These are phyloP conservation scores for Eumacrocentrus americanus DNA, from an alignment of 2,888 invertebrate genomes.

Conservation along the genomic window DNA sequence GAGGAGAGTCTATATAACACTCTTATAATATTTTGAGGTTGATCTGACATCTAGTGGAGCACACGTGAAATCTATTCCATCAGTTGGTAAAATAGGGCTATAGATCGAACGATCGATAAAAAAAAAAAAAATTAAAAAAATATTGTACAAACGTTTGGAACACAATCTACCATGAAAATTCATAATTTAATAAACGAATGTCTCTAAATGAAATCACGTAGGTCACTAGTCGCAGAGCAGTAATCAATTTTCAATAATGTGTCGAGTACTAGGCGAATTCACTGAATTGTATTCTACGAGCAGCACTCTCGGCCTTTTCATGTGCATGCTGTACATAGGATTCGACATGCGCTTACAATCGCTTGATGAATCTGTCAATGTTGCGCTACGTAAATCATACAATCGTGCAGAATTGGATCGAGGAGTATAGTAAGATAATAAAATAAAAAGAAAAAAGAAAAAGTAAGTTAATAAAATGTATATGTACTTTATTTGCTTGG, in stretches of 20 bases:
- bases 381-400: neutral
- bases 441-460: slow-evolving; percentile 17
- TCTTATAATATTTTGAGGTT: neutral
- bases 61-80: neutral
- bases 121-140: too few relatives aligned
- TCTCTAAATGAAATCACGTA: neutral
- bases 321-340: slow-evolving; percentile 1
- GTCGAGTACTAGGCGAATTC: neutral
- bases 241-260: neutral
- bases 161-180: too few relatives aligned
- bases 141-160: too few relatives aligned
- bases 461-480: slow-evolving; percentile 1
- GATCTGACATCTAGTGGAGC: slow-evolving; percentile 7
- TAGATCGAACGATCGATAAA: too few relatives aligned
- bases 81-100: too few relatives aligned
- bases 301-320: neutral
- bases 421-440: neutral
- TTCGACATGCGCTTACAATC: slow-evolving; percentile 10
- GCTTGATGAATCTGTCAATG: slow-evolving; percentile 7
- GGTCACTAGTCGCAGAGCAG: neutral
- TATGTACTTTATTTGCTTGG: neutral
- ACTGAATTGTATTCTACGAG: slow-evolving; percentile 9
- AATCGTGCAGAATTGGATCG: neutral
- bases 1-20: neutral
- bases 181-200: too few relatives aligned